phyloP scores from a whole-genome alignment of 2,797 vertebrate species.

The Antennarius maculatus region DNA sequence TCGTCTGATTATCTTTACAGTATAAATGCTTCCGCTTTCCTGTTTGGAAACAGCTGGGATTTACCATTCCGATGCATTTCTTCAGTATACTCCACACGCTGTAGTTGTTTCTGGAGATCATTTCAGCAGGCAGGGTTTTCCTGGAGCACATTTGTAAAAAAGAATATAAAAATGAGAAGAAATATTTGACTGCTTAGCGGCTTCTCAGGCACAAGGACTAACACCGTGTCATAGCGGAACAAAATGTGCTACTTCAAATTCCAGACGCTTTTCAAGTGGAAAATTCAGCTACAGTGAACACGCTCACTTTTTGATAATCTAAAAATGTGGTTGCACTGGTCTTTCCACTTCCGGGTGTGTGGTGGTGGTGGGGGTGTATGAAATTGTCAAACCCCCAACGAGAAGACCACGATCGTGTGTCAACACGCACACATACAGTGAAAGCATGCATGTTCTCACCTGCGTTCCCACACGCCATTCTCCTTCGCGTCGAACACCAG shows the following conservation, averaged over 20 bases:
- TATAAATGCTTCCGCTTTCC: background rate
- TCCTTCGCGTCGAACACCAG: constrained; percentile 82
- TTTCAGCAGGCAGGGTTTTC: constrained; percentile 89
- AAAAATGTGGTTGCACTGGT: constrained; percentile 19
- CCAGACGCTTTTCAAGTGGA: no score
- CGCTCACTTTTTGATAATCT: background rate
- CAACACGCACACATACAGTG: constrained; percentile 13
- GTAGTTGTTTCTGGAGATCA: constrained; percentile 93
- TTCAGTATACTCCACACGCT: constrained; percentile 96
- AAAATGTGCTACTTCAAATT: background rate
- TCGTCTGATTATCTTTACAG: background rate
- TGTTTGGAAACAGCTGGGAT: constrained; percentile 37
- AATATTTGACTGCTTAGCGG: background rate
- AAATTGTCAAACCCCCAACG: background rate
- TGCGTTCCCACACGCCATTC: constrained; percentile 89
- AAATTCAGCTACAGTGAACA: background rate
- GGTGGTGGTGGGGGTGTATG: background rate
- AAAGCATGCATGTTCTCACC: constrained; percentile 71
- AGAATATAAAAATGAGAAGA: background rate
- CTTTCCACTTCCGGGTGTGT: background rate
- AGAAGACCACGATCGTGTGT: constrained; percentile 7
- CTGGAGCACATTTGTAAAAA: constrained; percentile 70
- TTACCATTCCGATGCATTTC: constrained; percentile 98
- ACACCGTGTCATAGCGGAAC: background rate
- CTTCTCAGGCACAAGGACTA: background rate